Base-by-base conservation (phyloP, 2,113 vertebrate genomes). In the Seriola aureovittata region DNA sequence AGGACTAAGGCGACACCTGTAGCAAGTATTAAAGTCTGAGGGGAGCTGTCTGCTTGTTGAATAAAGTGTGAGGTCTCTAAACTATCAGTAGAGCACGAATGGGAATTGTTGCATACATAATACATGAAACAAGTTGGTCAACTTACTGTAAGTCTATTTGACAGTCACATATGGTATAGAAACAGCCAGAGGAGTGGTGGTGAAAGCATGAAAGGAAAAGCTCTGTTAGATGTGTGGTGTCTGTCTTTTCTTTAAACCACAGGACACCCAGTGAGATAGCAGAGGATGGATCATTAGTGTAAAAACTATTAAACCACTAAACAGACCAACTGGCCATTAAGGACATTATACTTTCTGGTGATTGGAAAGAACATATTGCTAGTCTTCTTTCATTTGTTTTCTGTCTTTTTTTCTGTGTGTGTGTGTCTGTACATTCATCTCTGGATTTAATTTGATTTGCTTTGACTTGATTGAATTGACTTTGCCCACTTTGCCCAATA, bases 251-350 rank as follows among this genome's bases (percentile, higher is more conserved):
- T 69, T 79, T 14, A 55, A 71, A 65, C 70, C 59, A 67, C 72
- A 25, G 8, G 82, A 40, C 48, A 68, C 82, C 62, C 67, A n/a
- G 75, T 40, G 78, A 67, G 63, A 75, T 50, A 19, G 44, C 32
- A 65, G 63, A 55, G 23, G 54, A 79, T 36, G 58, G 42, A 66
- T 76, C 70, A 85, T 83, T 81, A 79, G 65, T 62, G 69, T 65
- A 34, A 75, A 83, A 89, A 78, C 68, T 71, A 78, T 76, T 78
- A 70, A 83, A 83, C n/a, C 48, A 42, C 67, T 38, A 11, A 88
- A 78, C 71, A 78, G 44, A 73, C 38, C 83, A 88, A 80, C 82
- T 90, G 82, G 54, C 52, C 67, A 48, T 80, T 71, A 62, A 78
- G 63, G 46, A 72, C 60, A 76, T 85, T 78, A 74, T 65, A 48